phyloP scores from a whole-genome alignment of 2,888 invertebrate genomes.

The Bombyx huttoni region DNA sequence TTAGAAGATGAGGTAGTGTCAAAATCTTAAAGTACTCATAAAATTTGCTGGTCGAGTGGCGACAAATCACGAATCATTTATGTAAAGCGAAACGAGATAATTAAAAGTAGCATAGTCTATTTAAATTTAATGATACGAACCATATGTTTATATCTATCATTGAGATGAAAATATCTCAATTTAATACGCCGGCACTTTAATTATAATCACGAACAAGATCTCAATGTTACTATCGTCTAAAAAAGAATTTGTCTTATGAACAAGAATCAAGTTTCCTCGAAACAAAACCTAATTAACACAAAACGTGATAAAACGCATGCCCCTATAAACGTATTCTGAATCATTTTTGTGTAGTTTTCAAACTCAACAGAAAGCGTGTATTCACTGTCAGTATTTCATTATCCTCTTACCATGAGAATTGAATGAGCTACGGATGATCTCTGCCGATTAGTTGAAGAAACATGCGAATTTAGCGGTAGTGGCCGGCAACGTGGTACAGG shows the following conservation, averaged over 20 bases:
- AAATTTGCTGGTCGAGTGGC: not conserved
- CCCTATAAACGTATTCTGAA: conserved; percentile 32
- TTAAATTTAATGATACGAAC: no score
- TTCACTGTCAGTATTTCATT: conserved; percentile 22
- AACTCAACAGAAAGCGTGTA: conserved; percentile 22
- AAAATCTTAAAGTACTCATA: not conserved
- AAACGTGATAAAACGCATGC: conserved; percentile 27
- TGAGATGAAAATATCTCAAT: no score
- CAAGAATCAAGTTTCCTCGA: not conserved
- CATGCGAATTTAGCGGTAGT: conserved; percentile 33
- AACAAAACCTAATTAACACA: conserved; percentile 9
- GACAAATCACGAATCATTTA: not conserved
- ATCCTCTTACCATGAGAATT: conserved; percentile 33
- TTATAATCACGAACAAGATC: not conserved
- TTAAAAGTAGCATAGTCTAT: no score
- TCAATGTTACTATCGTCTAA: not conserved
- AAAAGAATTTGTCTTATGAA: not conserved
- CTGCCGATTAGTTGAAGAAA: conserved; percentile 12
- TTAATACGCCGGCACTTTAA: not conserved
- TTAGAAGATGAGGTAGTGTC: not conserved
- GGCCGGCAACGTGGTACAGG: conserved; percentile 44
- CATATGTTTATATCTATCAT: no score
- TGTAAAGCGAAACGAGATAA: no score
- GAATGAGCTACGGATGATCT: conserved; percentile 11
- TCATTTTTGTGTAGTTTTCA: conserved; percentile 38